Evolutionary conservation across 2,888 invertebrate species (phyloP).

Genomic region (Lycaena phlaeas): DNA sequence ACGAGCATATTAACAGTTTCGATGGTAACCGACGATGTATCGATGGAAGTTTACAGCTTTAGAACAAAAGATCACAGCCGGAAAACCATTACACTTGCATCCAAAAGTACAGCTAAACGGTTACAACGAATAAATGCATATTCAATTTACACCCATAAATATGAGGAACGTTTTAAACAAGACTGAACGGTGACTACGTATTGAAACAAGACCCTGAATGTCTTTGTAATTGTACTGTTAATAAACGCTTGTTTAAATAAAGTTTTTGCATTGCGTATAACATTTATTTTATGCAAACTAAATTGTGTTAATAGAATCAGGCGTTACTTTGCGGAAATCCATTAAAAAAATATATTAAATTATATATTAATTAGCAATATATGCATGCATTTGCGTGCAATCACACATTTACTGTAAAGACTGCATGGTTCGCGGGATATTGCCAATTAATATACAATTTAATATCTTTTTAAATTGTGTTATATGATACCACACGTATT

Average conservation of each 20-base stretch:
- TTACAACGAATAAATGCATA: slow-evolving; percentile 41
- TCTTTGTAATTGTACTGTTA: not conserved
- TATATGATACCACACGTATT: too few relatives aligned
- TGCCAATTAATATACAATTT: too few relatives aligned
- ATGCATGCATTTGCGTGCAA: too few relatives aligned
- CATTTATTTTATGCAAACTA: too few relatives aligned
- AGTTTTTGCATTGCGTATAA: too few relatives aligned
- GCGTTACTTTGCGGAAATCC: too few relatives aligned
- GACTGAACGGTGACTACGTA: slow-evolving; percentile 2
- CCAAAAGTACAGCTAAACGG: slow-evolving; percentile 12
- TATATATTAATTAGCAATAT: too few relatives aligned
- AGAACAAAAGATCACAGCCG: slow-evolving; percentile 7
- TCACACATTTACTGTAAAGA: too few relatives aligned
- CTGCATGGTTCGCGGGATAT: too few relatives aligned
- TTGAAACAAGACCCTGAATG: not conserved
- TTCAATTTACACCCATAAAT: slow-evolving; percentile 37
- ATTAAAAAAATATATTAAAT: too few relatives aligned
- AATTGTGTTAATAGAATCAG: too few relatives aligned
- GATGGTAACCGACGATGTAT: not conserved
- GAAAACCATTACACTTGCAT: slow-evolving; percentile 1
- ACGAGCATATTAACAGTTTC: not conserved
- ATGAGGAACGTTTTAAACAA: slow-evolving; percentile 28
- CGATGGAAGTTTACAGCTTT: not conserved
- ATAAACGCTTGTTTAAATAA: not conserved
- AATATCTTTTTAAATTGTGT: too few relatives aligned